Conservation (phyloP, 2,888 invertebrate genomes). For the Chelonus formosanus region DNA sequence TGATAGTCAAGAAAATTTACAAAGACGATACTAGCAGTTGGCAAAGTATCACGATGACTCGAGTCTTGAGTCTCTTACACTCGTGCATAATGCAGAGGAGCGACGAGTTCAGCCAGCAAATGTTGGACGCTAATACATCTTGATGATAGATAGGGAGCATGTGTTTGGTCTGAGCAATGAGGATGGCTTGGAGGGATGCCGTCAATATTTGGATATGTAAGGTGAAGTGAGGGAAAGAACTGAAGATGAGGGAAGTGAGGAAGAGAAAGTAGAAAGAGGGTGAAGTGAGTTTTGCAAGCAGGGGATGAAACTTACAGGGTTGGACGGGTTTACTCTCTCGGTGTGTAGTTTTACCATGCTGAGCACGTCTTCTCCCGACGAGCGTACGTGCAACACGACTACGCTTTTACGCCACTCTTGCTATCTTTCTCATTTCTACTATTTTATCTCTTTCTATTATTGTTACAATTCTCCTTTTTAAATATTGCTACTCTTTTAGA, state of each 20-base stretch:
- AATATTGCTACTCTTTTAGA: neutral
- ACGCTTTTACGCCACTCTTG: constrained; percentile 63
- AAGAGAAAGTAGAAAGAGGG: constrained; percentile 31
- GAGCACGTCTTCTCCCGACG: constrained; percentile 64
- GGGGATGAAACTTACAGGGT: constrained; percentile 39
- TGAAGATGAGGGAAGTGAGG: constrained; percentile 24
- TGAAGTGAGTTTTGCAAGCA: constrained; percentile 35
- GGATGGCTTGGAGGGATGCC: constrained; percentile 48
- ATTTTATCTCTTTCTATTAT: constrained; percentile 31
- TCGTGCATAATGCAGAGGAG: constrained; percentile 63
- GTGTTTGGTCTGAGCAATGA: constrained; percentile 63
- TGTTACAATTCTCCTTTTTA: constrained; percentile 36
- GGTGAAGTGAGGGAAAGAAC: constrained; percentile 43
- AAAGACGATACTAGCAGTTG: neutral
- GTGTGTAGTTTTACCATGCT: constrained; percentile 50
- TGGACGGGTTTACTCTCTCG: constrained; percentile 43
- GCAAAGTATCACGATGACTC: constrained; percentile 25
- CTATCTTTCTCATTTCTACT: constrained; percentile 44
- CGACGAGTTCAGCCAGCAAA: constrained; percentile 61
- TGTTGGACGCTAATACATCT: constrained; percentile 64
- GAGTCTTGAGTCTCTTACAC: constrained; percentile 20
- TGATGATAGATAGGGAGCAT: constrained; percentile 64
- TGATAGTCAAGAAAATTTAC: constrained; percentile 1
- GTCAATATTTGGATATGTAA: constrained; percentile 38
- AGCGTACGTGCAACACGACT: constrained; percentile 66